These are phyloP conservation scores for Athalia rosae DNA, from an alignment of 2,888 invertebrate genomes.

Conservation along the genomic window DNA sequence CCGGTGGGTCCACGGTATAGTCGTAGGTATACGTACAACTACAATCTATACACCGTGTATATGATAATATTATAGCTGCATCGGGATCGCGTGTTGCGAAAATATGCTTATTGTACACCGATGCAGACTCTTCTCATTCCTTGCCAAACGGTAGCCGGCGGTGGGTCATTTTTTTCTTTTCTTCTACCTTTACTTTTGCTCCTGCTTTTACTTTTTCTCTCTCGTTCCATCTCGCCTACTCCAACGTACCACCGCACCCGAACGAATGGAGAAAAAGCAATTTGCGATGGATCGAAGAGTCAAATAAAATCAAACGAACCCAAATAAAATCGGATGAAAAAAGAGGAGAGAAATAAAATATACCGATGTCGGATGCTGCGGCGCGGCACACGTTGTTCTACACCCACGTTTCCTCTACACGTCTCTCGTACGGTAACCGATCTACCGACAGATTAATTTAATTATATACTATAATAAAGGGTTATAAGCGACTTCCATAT, in stretches of 20 bases:
- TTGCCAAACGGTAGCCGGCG: conserved; percentile 39
- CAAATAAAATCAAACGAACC: too few relatives aligned
- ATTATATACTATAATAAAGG: conserved; percentile 19
- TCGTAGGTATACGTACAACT: too few relatives aligned
- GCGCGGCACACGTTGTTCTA: too few relatives aligned
- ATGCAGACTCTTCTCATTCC: neutral
- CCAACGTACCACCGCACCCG: neutral
- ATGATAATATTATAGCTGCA: too few relatives aligned
- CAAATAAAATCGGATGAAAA: too few relatives aligned
- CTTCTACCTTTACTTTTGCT: too few relatives aligned
- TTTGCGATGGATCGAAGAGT: too few relatives aligned
- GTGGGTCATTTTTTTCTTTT: conserved; percentile 4
- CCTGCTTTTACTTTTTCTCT: too few relatives aligned
- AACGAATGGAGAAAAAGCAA: neutral
- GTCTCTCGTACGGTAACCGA: neutral
- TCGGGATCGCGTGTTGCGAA: conserved; percentile 34
- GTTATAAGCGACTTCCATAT: conserved; percentile 12
- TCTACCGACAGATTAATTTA: conserved; percentile 42
- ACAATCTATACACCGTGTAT: too few relatives aligned
- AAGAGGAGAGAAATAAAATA: too few relatives aligned
- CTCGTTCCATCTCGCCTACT: neutral
- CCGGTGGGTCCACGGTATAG: neutral
- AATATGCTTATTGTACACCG: neutral
- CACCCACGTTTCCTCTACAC: too few relatives aligned
- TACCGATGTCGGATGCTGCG: too few relatives aligned